Conservation (phyloP, 2,113 vertebrate species). For the Spilogale gracilis region DNA sequence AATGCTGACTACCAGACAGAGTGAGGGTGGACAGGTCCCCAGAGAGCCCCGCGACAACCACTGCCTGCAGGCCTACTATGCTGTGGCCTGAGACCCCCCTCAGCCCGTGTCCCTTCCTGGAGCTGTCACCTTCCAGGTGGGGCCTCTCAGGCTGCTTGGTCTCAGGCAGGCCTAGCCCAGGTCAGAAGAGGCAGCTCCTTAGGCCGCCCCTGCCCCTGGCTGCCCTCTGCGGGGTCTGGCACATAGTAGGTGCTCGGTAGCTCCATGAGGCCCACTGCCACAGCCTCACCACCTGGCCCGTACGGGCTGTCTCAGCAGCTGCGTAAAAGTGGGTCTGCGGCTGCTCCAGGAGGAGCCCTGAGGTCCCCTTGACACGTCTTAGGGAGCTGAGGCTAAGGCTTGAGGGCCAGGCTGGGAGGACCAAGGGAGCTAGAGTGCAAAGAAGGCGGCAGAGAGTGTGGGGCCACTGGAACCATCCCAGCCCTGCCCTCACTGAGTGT, state of each 20-base stretch:
- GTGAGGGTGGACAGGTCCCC: background rate
- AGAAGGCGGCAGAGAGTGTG: background rate
- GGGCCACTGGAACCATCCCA: background rate
- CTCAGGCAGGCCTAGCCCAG: background rate
- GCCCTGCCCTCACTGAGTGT: background rate
- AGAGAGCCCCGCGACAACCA: accelerated
- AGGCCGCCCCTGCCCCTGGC: background rate
- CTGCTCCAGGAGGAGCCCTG: background rate
- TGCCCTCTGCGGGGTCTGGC: background rate
- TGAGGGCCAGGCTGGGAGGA: accelerated
- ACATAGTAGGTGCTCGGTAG: background rate
- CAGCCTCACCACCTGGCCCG: background rate
- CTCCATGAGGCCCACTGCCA: background rate
- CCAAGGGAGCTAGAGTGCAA: background rate
- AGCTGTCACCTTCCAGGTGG: background rate
- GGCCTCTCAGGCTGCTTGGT: background rate
- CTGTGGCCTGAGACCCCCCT: background rate
- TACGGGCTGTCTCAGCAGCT: background rate
- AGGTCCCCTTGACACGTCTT: background rate
- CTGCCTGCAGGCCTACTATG: background rate
- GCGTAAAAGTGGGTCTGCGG: background rate
- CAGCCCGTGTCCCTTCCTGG: background rate
- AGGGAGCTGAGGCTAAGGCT: background rate
- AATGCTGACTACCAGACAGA: background rate
- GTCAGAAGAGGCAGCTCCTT: background rate